phyloP scores from a whole-genome alignment of 2,797 vertebrate species.

The Crenichthys baileyi region DNA sequence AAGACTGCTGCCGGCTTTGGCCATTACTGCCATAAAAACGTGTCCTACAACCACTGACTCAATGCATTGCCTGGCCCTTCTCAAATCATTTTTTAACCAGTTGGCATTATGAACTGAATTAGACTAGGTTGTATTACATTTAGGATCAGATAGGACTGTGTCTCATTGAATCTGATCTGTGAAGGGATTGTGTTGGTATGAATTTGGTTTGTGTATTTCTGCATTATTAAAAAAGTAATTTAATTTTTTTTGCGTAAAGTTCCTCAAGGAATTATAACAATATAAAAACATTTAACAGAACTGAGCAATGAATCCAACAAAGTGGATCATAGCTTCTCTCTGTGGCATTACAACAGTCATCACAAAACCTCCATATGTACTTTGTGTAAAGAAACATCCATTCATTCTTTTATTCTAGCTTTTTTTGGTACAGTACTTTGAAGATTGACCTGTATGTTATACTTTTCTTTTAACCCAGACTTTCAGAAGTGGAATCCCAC shows the following conservation, averaged over 20 bases:
- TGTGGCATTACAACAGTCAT: not conserved
- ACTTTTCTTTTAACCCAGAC: slow-evolving; percentile 60
- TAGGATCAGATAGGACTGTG: not conserved
- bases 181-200: not conserved
- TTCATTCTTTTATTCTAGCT: not conserved
- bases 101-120: not conserved
- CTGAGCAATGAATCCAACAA: not conserved
- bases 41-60: not conserved
- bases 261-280: not conserved
- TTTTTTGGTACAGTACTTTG: not conserved
- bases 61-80: not conserved
- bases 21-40: not conserved
- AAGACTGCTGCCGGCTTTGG: slow-evolving; percentile 3
- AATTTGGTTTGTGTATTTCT: slow-evolving; percentile 24
- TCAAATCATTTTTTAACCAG: not conserved
- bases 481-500: slow-evolving; percentile 76
- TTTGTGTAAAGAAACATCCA: not conserved
- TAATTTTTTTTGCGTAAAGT: not conserved
- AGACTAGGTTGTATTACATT: not conserved
- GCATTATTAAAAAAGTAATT: not conserved
- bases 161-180: not conserved
- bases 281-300: not conserved
- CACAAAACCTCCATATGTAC: not conserved
- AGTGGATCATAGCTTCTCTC: not conserved
- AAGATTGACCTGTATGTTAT: not conserved